Base-by-base conservation (phyloP, 2,888 invertebrate species). In the Drosophila anomalata region DNA sequence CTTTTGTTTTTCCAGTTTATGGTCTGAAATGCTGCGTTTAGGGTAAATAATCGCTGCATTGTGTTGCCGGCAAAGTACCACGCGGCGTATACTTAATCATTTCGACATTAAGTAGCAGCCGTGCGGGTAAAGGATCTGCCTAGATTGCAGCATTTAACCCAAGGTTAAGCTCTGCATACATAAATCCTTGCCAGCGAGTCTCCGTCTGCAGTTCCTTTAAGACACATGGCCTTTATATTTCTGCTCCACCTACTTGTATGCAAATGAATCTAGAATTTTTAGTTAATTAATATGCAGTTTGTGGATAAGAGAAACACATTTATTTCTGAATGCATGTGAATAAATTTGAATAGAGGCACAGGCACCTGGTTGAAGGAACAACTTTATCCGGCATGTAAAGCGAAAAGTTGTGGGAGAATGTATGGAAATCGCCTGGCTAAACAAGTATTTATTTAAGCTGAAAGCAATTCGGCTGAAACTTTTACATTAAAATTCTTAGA, bases 51-150 rank as follows among this genome's bases (percentile, higher is more conserved):
- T 73, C 62, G 62, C 75, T 78, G 81, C 84, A 83, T 60, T 70
- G 60, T 60, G 60, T 60, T 65, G 51, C 71, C 72, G 57, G 65
- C 52, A 53, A 17, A 54, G 62, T 69, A 55, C 63, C 70, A 75
- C 65, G 73, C 77, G 57, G 66, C 68, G 76, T 79, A 69, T 85
- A 79, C 78, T 82, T 79, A 85, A 85, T 85, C 82, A 78, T 75
- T 66, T 61, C 57, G 69, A 82, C 85, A 79, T 76, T 85, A 85
- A 82, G 77, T 79, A 68, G 68, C 75, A 50, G 51, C 44, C 22
- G 22, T 22, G 44, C 31, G 62, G 51, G 29, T 31, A 41, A 59
- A 29, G 47, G 33, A 58, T 67, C 42, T 59, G 26, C 46, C 50
- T 33, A 22, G 46, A 51, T 24, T 47, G 52, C 52, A 61, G 55